Base-by-base conservation (phyloP, 1,140 invertebrate genomes). In the Chironomus striatipennis region DNA sequence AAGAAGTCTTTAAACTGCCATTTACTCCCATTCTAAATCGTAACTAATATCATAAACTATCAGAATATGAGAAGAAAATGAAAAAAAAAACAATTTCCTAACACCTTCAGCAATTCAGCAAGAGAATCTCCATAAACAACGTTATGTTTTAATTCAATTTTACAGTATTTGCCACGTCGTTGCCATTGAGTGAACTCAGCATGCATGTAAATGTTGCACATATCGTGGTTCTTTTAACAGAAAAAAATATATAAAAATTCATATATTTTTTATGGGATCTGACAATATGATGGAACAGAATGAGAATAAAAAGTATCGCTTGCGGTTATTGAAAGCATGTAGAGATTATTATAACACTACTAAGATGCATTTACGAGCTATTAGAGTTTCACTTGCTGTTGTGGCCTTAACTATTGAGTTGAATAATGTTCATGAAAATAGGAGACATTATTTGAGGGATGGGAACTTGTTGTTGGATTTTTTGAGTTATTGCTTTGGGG, bases 61-160 rank as follows among this genome's bases (percentile, higher is more conserved):
- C 24, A 34, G 24, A 34, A 34, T 2, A 34, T 34, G 24, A 34
- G 24, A 34, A 34, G 24, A 34, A n/a, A n/a, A n/a, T n/a, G n/a
- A n/a, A 1, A 2, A 57, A 57, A 57, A n/a, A 70, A 70, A 70
- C 65, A 70, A 70, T 70, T 70, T 70, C 18, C 65, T 21, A 70
- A 70, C 65, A 70, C 65, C 65, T 70, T 70, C 65, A 70, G 65
- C 65, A 20, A 70, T 18, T 20, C 47, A 57, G 9, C 10, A 10
- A 10, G n/a, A 57, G 20, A 7, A 10, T 70, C 65, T 70, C 24
- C 17, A 70, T 70, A 70, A 70, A 70, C 15, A 67, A 70, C 17
- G 18, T 70, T 70, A 70, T 70, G 65, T 70, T 70, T 70, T 70
- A 70, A 70, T 70, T 70, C 65, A 70, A 70, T 70, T 70, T 70